Percentiles rank a stretch among this genome's conserved stretches.
Evolutionary conservation across 2,113 vertebrate genomes (phyloP).

Genomic region (Thamnaconus septentrionalis): DNA sequence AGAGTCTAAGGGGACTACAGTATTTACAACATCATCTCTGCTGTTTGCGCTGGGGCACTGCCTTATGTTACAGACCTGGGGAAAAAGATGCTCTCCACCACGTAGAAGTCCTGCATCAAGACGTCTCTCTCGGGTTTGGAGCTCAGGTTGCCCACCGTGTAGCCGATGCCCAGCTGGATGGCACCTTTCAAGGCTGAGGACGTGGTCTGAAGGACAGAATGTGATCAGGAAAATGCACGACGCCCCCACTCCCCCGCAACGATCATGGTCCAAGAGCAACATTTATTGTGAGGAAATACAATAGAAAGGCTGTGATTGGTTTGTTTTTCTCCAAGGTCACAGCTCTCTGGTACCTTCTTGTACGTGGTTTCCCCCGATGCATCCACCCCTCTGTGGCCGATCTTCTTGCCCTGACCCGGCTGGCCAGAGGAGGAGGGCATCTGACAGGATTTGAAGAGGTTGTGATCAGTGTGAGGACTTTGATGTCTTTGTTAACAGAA

Average conservation of each 20-base stretch:
- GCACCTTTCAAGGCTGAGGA: slow-evolving; percentile 97
- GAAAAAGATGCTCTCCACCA: slow-evolving; percentile 99
- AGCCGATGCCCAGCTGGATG: slow-evolving; percentile 98
- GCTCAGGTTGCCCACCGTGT: slow-evolving; percentile 96
- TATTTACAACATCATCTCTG: not conserved
- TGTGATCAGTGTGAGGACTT: too few relatives aligned
- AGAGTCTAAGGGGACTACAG: too few relatives aligned
- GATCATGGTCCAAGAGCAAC: too few relatives aligned
- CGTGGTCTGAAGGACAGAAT: slow-evolving; percentile 81
- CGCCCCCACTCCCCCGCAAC: too few relatives aligned
- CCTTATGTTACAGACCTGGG: slow-evolving; percentile 81
- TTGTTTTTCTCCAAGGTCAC: not conserved
- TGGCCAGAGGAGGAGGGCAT: slow-evolving; percentile 79
- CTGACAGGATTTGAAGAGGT: slow-evolving; percentile 30
- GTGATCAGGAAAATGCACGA: not conserved
- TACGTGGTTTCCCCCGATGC: slow-evolving; percentile 94
- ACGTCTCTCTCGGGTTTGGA: slow-evolving; percentile 97
- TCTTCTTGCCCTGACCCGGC: slow-evolving; percentile 80
- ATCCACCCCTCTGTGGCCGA: slow-evolving; percentile 90
- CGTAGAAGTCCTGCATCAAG: slow-evolving; percentile 98
- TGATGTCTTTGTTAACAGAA: too few relatives aligned
- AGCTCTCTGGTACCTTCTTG: slow-evolving; percentile 83
- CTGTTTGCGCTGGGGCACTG: not conserved
- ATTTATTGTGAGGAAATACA: too few relatives aligned
- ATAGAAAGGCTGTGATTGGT: too few relatives aligned